These are phyloP conservation scores for Danio choprae DNA, from an alignment of 2,797 vertebrate species.

Conservation along the genomic window DNA sequence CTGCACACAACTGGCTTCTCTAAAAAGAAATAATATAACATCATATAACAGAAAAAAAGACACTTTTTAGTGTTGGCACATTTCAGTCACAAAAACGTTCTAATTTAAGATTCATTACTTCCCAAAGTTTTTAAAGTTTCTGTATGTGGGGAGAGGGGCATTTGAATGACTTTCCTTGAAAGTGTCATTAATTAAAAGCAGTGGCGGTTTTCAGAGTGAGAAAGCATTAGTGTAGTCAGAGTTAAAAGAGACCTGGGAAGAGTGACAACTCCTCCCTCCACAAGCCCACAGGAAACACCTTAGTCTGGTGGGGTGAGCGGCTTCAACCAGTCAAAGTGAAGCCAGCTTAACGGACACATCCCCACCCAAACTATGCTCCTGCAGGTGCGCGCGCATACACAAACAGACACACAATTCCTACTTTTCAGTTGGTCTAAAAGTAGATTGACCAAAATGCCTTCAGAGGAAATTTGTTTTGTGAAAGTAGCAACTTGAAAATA, in stretches of 20 bases:
- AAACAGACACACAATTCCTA: constrained; percentile 25
- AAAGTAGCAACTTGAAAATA: not conserved
- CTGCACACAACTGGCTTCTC: not conserved
- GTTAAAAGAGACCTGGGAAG: constrained; percentile 34
- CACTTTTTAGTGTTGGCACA: not conserved
- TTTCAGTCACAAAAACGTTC: not conserved
- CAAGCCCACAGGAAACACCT: constrained; percentile 49
- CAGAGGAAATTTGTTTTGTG: constrained; percentile 33
- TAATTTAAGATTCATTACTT: constrained; percentile 3
- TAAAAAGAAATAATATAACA: not conserved
- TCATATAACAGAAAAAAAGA: not conserved
- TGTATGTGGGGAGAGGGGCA: constrained; percentile 9
- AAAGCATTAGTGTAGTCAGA: constrained; percentile 27
- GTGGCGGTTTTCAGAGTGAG: constrained; percentile 48
- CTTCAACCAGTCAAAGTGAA: constrained; percentile 56
- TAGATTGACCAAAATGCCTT: constrained; percentile 38
- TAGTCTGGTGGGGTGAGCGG: constrained; percentile 61
- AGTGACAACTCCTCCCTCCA: constrained; percentile 39
- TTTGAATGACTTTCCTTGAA: constrained; percentile 61
- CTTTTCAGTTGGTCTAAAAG: constrained; percentile 40
- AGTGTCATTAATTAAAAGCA: constrained; percentile 62
- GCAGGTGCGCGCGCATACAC: constrained; percentile 50
- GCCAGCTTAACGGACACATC: constrained; percentile 42
- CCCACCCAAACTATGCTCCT: constrained; percentile 45
- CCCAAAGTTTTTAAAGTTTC: not conserved